Evolutionary conservation across 2,113 vertebrate species (phyloP).

Genomic region (Pithys albifrons): DNA sequence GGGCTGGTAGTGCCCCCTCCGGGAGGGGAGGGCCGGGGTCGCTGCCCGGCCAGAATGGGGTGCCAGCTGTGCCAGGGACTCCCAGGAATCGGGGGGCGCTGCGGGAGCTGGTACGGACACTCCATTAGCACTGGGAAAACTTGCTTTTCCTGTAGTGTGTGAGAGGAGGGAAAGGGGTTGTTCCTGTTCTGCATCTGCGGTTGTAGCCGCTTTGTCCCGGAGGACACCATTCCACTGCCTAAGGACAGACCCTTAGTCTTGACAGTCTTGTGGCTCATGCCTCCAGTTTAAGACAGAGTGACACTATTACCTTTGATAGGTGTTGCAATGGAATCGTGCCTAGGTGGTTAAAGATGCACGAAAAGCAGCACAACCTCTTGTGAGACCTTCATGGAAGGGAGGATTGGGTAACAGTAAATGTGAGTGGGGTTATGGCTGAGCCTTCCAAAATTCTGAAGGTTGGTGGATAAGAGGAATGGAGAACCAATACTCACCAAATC

Average conservation of each 20-base stretch:
- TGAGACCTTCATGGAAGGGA: background rate
- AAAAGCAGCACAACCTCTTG: fast-evolving
- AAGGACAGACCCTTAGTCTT: background rate
- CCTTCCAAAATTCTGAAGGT: background rate
- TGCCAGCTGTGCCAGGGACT: background rate
- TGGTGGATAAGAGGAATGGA: background rate
- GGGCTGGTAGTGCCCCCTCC: background rate
- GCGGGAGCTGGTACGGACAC: background rate
- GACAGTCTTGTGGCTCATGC: background rate
- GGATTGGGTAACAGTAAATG: fast-evolving
- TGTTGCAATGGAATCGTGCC: background rate
- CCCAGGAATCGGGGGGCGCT: background rate
- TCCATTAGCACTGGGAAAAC: background rate
- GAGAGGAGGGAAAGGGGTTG: background rate
- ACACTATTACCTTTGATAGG: fast-evolving
- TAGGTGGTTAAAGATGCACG: background rate
- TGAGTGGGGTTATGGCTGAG: no score
- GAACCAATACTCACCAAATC: no score
- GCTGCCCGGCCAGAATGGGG: background rate
- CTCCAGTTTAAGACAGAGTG: background rate
- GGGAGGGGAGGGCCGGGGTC: background rate
- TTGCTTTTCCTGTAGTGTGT: background rate
- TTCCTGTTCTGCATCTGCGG: fast-evolving
- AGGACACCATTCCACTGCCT: fast-evolving
- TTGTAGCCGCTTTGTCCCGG: no score